Percentiles rank a stretch among this genome's conserved stretches.
phyloP scores from a whole-genome alignment of 2,113 vertebrate species.

The Numida meleagris region DNA sequence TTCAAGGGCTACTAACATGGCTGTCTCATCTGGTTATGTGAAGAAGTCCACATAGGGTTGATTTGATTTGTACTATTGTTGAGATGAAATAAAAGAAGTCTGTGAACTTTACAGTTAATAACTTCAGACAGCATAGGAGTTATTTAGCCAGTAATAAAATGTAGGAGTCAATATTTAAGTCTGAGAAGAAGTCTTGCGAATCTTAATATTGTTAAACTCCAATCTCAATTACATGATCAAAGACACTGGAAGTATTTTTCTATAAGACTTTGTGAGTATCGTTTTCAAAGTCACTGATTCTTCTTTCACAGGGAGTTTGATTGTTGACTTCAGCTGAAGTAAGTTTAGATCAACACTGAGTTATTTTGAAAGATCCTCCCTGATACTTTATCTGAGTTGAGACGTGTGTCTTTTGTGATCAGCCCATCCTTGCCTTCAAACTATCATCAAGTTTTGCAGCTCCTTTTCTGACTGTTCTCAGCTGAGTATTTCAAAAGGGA shows the following conservation, averaged over 20 bases:
- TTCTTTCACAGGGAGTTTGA: slow-evolving; percentile 53
- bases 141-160: slow-evolving; percentile 56
- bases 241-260: slow-evolving; percentile 45
- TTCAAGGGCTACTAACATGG: not conserved
- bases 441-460: not conserved
- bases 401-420: not conserved
- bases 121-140: slow-evolving; percentile 3
- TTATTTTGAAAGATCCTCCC: slow-evolving; percentile 50
- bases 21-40: not conserved
- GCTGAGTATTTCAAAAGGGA: not conserved
- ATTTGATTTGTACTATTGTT: not conserved
- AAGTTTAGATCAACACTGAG: slow-evolving; percentile 53
- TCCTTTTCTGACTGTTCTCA: not conserved
- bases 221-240: slow-evolving; percentile 50
- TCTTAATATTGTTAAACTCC: slow-evolving; percentile 57
- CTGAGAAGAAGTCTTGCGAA: slow-evolving; percentile 47
- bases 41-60: not conserved
- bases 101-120: slow-evolving; percentile 39
- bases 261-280: slow-evolving; percentile 8
- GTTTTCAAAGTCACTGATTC: slow-evolving; percentile 62
- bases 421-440: not conserved
- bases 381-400: slow-evolving; percentile 28
- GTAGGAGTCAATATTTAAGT: slow-evolving; percentile 56
- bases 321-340: slow-evolving; percentile 49
- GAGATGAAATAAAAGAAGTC: not conserved